Conservation (phyloP, 2,888 invertebrate genomes). For the Drosophila longiperda region DNA sequence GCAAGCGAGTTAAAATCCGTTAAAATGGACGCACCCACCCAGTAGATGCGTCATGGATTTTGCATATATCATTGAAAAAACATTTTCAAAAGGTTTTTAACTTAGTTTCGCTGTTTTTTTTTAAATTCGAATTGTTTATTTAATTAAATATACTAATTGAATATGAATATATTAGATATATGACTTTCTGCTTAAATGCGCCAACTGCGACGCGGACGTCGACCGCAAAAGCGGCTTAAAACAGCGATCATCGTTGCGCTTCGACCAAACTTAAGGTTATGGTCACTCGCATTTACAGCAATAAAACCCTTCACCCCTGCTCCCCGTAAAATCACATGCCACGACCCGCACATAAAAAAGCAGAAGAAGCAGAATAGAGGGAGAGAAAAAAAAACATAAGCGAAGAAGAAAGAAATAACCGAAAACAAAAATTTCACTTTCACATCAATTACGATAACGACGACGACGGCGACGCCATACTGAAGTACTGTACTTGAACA, state of each 20-base stretch:
- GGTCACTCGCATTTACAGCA: slow-evolving; percentile 61
- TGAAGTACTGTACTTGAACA: slow-evolving; percentile 72
- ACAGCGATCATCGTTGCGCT: slow-evolving; percentile 45
- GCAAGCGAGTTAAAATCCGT: not conserved
- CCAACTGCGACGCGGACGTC: slow-evolving; percentile 7
- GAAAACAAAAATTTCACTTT: slow-evolving; percentile 72
- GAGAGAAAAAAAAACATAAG: slow-evolving; percentile 4
- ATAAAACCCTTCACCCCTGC: slow-evolving; percentile 8
- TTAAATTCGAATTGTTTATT: not conserved
- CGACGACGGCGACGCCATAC: slow-evolving; percentile 42
- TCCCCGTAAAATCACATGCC: slow-evolving; percentile 5
- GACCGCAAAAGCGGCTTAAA: slow-evolving; percentile 26
- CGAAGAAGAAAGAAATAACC: slow-evolving; percentile 33
- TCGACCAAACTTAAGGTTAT: slow-evolving; percentile 69
- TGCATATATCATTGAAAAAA: not conserved
- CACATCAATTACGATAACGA: slow-evolving; percentile 70
- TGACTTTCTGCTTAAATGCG: slow-evolving; percentile 22
- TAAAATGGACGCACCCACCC: not conserved
- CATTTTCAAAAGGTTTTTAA: not conserved
- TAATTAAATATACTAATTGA: not conserved
- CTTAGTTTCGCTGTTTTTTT: not conserved
- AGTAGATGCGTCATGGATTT: not conserved
- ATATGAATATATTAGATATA: not conserved
- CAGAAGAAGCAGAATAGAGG: not conserved
- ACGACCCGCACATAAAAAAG: slow-evolving; percentile 27